These are phyloP conservation scores for Rhinichthys osculus DNA, from an alignment of 2,797 vertebrate genomes.

Conservation along the genomic window DNA sequence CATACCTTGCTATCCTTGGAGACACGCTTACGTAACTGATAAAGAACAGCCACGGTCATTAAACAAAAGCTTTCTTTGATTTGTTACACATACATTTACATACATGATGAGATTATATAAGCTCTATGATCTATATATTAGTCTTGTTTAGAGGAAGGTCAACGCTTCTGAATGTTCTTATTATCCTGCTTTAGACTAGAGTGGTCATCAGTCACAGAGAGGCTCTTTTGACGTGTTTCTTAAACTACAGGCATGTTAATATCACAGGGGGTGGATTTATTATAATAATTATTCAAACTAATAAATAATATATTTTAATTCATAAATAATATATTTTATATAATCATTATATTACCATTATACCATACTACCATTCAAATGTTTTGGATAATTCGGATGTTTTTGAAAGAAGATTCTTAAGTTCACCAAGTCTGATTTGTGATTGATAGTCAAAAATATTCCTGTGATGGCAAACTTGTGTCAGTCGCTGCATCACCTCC, in stretches of 20 bases:
- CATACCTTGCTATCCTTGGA: not conserved
- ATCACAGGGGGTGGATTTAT: not conserved
- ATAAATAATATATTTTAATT: not conserved
- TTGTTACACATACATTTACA: not conserved
- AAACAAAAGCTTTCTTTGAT: slow-evolving; percentile 8
- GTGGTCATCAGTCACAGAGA: not conserved
- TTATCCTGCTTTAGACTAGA: not conserved
- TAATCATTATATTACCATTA: not conserved
- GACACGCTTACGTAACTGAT: slow-evolving; percentile 11
- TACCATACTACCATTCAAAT: not conserved
- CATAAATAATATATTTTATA: not conserved
- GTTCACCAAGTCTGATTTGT: not conserved
- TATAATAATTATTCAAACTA: not conserved
- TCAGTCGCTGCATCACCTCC: not conserved
- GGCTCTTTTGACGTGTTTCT: not conserved
- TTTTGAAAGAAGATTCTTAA: not conserved
- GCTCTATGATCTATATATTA: slow-evolving; percentile 4
- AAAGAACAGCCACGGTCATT: slow-evolving; percentile 11
- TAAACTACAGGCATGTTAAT: not conserved
- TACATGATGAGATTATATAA: not conserved
- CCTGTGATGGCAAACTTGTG: too few relatives aligned
- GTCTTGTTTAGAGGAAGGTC: not conserved
- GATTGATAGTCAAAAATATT: not conserved
- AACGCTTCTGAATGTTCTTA: not conserved
- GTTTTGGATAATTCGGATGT: not conserved